Base-by-base conservation (phyloP, 1,140 invertebrate species). In the Ips nitidus region DNA sequence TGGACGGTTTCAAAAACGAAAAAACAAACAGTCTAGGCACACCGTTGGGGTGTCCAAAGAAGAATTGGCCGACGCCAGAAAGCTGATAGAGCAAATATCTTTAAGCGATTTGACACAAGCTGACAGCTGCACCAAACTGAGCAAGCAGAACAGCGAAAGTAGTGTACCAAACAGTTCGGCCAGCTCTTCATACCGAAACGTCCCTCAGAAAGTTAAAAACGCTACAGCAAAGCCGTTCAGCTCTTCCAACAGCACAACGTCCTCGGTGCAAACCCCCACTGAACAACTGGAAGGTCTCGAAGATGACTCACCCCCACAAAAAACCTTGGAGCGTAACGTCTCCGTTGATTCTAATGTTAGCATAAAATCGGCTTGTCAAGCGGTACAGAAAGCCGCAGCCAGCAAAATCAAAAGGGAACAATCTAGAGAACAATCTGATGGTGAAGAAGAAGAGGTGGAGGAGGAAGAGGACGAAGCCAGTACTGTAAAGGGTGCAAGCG, bases 41-140 rank as follows among this genome's bases (percentile, higher is more conserved):
- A 94, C 92, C 0, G 90, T 94, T 2, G 91, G 90, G 22, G 92
- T 94, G 1, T 92, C 89, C 2, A 83, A 85, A 1, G 91, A 93
- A 76, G 92, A 94, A 73, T 79, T 94, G 39, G 90, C 87, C 1
- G 85, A 88, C 70, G 92, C 92, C 1, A 83, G 91, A 52, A 85
- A 87, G 60, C 86, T 91, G 75, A 84, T 93, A 50, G 87, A 91
- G 74, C 84, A 90, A 70, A 86, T 88, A 75, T 81, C 83, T 4
- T 75, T 87, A 8, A 60, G 75, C n/a, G 62, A 75, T 5, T 50
- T 76, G 8, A 60, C 66, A 40, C 74, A 81, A 73, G 78, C 80
- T 47, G 66, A 71, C 52, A 64, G 69, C 50, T 6, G 22, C 5
- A 60, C 52, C 57, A 60, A 66, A 73, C 37, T 62, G 68, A 57